Percentiles rank a stretch among this genome's conserved stretches.
These are phyloP conservation scores for Alfaro cultratus DNA, from an alignment of 2,797 vertebrate species.

Conservation along the genomic window DNA sequence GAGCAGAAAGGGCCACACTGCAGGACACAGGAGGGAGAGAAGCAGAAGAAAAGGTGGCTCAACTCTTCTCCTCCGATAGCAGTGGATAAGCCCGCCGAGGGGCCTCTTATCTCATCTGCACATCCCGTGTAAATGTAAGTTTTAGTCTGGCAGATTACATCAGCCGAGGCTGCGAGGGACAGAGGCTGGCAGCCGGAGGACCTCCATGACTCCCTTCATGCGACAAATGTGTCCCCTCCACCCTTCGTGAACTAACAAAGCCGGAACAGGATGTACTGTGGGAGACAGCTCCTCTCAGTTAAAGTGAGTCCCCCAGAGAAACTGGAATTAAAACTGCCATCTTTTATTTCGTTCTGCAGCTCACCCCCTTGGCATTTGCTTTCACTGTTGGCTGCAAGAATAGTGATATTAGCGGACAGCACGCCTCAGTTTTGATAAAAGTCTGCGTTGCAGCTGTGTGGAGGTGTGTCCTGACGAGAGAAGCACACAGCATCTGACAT, in stretches of 20 bases:
- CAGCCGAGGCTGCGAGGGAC: slow-evolving; percentile 78
- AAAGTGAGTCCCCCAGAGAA: slow-evolving; percentile 62
- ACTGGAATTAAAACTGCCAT: slow-evolving; percentile 73
- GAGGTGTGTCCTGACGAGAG: slow-evolving; percentile 46
- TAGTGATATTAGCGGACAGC: slow-evolving; percentile 70
- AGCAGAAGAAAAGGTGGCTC: slow-evolving; percentile 62
- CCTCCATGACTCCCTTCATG: slow-evolving; percentile 70
- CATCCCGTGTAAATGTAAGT: slow-evolving; percentile 80
- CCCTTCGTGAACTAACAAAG: slow-evolving; percentile 62
- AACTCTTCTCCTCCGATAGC: slow-evolving; percentile 78
- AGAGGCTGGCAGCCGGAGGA: slow-evolving; percentile 67
- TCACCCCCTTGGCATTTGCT: slow-evolving; percentile 67
- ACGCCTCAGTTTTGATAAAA: slow-evolving; percentile 65
- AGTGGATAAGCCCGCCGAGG: slow-evolving; percentile 79
- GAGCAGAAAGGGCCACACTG: slow-evolving; percentile 70
- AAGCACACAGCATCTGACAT: slow-evolving; percentile 43
- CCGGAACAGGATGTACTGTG: slow-evolving; percentile 49
- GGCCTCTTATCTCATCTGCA: slow-evolving; percentile 79
- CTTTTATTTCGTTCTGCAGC: slow-evolving; percentile 61
- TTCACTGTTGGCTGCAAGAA: slow-evolving; percentile 61
- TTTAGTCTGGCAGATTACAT: slow-evolving; percentile 82
- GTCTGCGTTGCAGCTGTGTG: slow-evolving; percentile 53
- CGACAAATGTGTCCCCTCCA: slow-evolving; percentile 72
- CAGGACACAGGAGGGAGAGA: slow-evolving; percentile 58
- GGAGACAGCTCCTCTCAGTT: slow-evolving; percentile 64